A percentile compares a stretch with the other conserved stretches of the same genome.
phyloP scores from a whole-genome alignment of 2,797 vertebrate genomes.

The Liasis olivaceus region DNA sequence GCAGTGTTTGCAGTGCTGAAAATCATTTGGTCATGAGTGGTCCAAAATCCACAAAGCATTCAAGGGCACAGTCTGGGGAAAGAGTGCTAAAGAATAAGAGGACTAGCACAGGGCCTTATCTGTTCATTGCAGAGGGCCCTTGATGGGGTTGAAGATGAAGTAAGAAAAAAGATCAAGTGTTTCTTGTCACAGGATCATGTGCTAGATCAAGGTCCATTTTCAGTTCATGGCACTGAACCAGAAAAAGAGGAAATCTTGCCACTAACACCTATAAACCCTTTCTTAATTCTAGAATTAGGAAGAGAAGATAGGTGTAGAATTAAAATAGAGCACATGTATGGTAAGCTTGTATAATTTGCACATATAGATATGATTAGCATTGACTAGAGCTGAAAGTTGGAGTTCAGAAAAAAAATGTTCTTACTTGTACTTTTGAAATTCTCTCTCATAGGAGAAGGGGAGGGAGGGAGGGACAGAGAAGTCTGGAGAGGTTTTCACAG shows the following conservation, averaged over 20 bases:
- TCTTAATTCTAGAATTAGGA: not conserved
- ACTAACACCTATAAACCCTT: not conserved
- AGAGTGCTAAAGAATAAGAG: not conserved
- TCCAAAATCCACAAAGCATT: not conserved
- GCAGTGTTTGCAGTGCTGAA: not conserved
- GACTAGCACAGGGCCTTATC: not conserved
- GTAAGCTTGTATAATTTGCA: not conserved
- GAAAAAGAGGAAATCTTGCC: not conserved
- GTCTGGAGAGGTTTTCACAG: not conserved
- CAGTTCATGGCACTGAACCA: not conserved
- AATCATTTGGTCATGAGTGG: not conserved
- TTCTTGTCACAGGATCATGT: not conserved
- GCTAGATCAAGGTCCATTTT: not conserved
- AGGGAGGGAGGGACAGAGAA: not conserved
- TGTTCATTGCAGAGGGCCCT: not conserved
- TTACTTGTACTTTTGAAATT: not conserved
- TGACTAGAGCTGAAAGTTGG: not conserved
- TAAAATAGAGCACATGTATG: not conserved
- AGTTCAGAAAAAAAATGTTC: not conserved
- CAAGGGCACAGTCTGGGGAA: not conserved
- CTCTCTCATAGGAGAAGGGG: not conserved
- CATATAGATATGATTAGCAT: not conserved
- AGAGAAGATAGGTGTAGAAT: not conserved
- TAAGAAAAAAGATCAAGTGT: not conserved
- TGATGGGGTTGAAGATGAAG: not conserved